Evolutionary conservation across 2,888 invertebrate genomes (phyloP).

Genomic region (Teinopalpus imperialis): DNA sequence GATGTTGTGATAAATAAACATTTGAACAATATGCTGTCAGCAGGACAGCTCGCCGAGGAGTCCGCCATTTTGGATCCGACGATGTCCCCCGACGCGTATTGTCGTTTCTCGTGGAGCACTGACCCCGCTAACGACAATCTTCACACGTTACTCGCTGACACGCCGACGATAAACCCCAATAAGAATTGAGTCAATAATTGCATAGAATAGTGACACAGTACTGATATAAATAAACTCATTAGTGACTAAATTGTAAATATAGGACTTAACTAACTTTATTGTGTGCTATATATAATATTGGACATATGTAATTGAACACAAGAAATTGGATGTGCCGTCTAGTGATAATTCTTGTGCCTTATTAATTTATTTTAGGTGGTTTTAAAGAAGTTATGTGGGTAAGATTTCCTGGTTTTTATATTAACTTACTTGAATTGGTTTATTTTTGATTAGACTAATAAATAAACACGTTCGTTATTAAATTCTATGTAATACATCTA

Average conservation of each 20-base stretch:
- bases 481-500: no score
- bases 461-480: no score
- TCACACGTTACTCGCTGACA: conserved; percentile 64
- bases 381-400: conserved; percentile 69
- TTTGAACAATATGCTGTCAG: conserved; percentile 63
- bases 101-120: conserved; percentile 77
- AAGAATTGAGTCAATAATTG: conserved; percentile 58
- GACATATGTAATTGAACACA: conserved; percentile 58
- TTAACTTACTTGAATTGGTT: conserved; percentile 5
- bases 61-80: conserved; percentile 70
- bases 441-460: conserved; percentile 3
- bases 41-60: conserved; percentile 59
- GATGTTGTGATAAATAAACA: conserved; percentile 73
- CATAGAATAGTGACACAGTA: conserved; percentile 49
- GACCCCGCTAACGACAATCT: conserved; percentile 74
- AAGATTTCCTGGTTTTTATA: conserved; percentile 41
- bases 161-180: conserved; percentile 54
- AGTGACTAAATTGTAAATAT: conserved; percentile 68
- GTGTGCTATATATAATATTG: conserved; percentile 58
- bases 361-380: conserved; percentile 80
- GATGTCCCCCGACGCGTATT: conserved; percentile 77
- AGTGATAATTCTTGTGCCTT: conserved; percentile 81
- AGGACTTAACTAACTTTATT: conserved; percentile 58
- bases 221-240: conserved; percentile 49
- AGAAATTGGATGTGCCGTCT: conserved; percentile 66